Evolutionary conservation across 2,113 vertebrate genomes (phyloP).

Genomic region (Bos indicus): DNA sequence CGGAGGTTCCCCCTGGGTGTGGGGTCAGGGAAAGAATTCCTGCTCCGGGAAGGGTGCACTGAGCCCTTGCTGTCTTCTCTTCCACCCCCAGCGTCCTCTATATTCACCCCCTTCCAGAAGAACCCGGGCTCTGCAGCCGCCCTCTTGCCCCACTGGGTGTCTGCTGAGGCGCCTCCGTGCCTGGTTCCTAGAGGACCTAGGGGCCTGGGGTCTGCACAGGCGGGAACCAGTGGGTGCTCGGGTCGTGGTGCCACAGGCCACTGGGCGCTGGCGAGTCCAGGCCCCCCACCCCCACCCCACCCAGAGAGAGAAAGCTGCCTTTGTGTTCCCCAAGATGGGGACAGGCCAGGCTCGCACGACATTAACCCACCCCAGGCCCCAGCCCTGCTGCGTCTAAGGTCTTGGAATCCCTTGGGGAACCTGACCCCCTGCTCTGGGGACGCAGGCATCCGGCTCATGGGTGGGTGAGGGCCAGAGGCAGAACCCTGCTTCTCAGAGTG

Average conservation of each 20-base stretch:
- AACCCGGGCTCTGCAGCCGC: neutral
- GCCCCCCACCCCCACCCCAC: slow-evolving; percentile 14
- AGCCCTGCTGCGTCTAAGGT: slow-evolving; percentile 17
- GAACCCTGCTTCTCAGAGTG: neutral
- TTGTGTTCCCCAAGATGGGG: slow-evolving; percentile 69
- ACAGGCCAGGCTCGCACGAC: slow-evolving; percentile 70
- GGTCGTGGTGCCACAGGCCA: slow-evolving; percentile 43
- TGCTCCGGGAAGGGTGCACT: neutral
- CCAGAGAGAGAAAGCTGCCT: slow-evolving; percentile 71
- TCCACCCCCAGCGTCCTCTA: neutral
- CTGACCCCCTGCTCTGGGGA: slow-evolving; percentile 21
- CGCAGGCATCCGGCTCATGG: neutral
- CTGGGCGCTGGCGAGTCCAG: slow-evolving; percentile 35
- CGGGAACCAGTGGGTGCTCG: slow-evolving; percentile 16
- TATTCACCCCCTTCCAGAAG: neutral
- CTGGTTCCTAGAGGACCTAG: neutral
- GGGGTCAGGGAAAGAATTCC: slow-evolving; percentile 19
- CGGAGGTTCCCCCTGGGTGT: slow-evolving; percentile 26
- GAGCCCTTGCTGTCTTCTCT: neutral
- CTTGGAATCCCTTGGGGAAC: slow-evolving; percentile 45
- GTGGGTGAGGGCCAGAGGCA: slow-evolving; percentile 4
- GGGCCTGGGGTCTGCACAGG: neutral
- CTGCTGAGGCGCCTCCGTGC: neutral
- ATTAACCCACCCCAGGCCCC: slow-evolving; percentile 65
- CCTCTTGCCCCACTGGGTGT: neutral